These are phyloP conservation scores for Nothocercus nigrocapillus DNA, from an alignment of 2,113 vertebrate species.

Conservation along the genomic window DNA sequence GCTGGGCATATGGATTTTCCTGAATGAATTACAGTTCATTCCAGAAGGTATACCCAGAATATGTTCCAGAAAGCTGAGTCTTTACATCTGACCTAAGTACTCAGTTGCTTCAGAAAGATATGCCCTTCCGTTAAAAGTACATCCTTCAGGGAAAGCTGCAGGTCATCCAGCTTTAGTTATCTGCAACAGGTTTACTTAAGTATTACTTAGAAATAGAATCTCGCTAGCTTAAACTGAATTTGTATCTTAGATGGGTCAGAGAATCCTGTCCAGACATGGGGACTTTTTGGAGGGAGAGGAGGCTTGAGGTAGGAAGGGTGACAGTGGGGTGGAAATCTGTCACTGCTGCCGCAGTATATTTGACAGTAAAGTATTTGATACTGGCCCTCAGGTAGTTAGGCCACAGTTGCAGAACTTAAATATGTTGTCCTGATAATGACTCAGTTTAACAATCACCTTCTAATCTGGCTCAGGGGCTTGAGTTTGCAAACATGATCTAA, in stretches of 20 bases:
- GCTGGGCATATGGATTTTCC: background rate
- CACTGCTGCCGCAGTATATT: background rate
- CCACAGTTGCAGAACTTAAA: background rate
- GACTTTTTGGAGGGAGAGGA: background rate
- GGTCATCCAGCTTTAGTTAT: background rate
- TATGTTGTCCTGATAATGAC: background rate
- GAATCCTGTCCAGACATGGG: background rate
- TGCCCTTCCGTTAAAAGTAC: background rate
- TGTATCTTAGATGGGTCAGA: background rate
- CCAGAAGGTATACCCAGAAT: background rate
- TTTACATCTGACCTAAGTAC: background rate
- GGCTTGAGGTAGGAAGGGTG: too few relatives aligned
- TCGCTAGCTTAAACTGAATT: background rate
- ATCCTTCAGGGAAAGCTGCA: background rate
- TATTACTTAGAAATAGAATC: background rate
- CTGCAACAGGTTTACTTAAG: background rate
- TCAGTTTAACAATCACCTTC: background rate
- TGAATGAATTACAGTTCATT: background rate
- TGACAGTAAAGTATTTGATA: background rate
- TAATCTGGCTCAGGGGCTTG: too few relatives aligned
- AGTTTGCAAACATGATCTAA: too few relatives aligned
- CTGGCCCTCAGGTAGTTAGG: background rate
- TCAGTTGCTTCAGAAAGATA: background rate
- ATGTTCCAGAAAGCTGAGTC: background rate
- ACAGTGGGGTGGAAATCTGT: background rate